phyloP scores from a whole-genome alignment of 2,797 vertebrate genomes.

The Oreochromis mossambicus region DNA sequence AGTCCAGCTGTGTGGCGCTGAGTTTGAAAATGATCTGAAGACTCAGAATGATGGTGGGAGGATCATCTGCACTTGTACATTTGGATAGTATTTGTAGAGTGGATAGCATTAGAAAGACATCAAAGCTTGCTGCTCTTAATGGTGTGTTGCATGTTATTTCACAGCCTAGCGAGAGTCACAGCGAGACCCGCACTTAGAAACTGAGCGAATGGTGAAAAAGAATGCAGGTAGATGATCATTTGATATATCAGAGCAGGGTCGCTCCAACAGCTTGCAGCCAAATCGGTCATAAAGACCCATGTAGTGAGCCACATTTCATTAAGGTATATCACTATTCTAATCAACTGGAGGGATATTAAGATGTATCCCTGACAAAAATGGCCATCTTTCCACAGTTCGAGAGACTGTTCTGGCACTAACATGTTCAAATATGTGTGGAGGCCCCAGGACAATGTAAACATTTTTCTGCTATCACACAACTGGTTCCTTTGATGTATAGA shows the following conservation, averaged over 20 bases:
- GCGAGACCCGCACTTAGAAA: background rate
- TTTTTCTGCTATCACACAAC: constrained; percentile 2
- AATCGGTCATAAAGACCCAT: background rate
- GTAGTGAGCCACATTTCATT: background rate
- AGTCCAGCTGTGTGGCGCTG: constrained; percentile 27
- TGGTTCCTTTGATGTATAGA: background rate
- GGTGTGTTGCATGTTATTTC: background rate
- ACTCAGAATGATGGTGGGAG: background rate
- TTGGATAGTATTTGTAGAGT: background rate
- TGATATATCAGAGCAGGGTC: background rate
- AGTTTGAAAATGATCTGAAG: constrained; percentile 19
- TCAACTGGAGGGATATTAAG: background rate
- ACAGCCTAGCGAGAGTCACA: background rate
- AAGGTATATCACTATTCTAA: background rate
- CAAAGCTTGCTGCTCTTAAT: background rate
- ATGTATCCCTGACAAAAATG: background rate
- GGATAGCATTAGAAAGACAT: background rate
- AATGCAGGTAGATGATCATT: background rate
- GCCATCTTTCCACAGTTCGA: background rate
- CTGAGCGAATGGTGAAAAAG: background rate
- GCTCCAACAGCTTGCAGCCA: background rate
- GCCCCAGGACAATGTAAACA: constrained; percentile 8
- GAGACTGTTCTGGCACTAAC: background rate
- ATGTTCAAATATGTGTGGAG: constrained; percentile 15
- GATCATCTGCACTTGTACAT: constrained; percentile 6